Conservation (phyloP, 2,113 vertebrate genomes). For the Probosciger aterrimus region DNA sequence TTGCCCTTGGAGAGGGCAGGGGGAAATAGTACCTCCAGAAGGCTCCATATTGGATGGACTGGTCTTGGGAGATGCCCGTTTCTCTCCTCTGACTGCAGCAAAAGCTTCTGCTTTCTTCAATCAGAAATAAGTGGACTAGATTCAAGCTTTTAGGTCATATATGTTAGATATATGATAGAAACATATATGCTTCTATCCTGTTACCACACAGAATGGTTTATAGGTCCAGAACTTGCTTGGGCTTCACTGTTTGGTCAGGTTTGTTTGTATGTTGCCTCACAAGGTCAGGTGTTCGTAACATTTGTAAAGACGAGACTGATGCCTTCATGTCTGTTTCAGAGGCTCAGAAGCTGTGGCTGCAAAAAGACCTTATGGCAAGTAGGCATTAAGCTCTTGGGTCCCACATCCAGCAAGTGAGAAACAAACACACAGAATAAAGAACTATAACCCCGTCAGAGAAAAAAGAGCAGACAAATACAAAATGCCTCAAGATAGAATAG, state of each 20-base stretch:
- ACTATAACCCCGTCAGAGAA: not conserved
- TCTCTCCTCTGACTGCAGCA: not conserved
- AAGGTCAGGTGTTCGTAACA: not conserved
- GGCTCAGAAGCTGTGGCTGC: not conserved
- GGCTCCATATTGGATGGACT: not conserved
- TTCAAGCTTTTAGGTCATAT: not conserved
- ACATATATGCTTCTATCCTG: not conserved
- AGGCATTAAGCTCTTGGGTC: not conserved
- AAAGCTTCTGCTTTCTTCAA: not conserved
- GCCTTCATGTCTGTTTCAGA: not conserved
- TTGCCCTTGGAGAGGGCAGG: not conserved
- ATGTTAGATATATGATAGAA: not conserved
- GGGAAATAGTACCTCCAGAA: not conserved
- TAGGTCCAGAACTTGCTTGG: not conserved
- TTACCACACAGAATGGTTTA: not conserved
- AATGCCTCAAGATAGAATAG: not conserved
- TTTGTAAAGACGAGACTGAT: not conserved
- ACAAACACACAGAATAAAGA: not conserved
- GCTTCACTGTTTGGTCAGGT: not conserved
- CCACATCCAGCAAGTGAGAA: not conserved
- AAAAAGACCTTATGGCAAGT: not conserved
- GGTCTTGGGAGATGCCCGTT: not conserved
- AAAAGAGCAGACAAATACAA: not conserved
- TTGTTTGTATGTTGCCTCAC: slow-evolving; percentile 35
- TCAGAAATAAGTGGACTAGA: not conserved